These are phyloP conservation scores for Rhopalosiphum nymphaeae DNA, from an alignment of 2,888 invertebrate species.

Conservation along the genomic window DNA sequence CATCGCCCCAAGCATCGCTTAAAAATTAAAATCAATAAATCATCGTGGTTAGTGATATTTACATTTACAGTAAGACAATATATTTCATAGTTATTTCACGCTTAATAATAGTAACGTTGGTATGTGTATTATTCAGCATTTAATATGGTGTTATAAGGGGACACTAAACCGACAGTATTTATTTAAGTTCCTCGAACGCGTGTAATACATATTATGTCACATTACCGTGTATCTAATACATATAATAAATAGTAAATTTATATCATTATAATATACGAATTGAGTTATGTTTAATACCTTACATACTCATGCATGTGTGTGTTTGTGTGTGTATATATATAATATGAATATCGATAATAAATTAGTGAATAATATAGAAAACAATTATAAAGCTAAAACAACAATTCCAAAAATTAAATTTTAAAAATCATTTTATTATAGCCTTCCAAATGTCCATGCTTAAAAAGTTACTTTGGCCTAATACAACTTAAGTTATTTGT, in stretches of 20 bases:
- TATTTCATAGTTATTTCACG: not conserved
- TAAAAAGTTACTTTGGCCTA: not conserved
- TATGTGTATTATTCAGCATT: not conserved
- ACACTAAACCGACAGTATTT: not conserved
- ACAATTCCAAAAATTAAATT: not conserved
- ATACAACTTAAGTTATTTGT: not conserved
- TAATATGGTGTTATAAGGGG: not conserved
- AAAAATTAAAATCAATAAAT: not conserved
- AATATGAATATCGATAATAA: not conserved
- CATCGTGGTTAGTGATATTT: not conserved
- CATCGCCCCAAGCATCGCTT: not conserved
- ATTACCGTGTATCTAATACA: not conserved
- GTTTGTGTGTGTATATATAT: not conserved
- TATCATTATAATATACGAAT: not conserved
- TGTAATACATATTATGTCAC: not conserved
- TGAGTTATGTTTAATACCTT: not conserved
- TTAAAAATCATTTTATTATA: not conserved
- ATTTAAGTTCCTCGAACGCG: not conserved
- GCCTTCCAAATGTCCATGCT: not conserved
- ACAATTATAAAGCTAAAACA: not conserved
- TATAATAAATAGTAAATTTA: not conserved
- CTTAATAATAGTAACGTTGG: not conserved
- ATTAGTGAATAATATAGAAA: not conserved
- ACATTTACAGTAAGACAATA: not conserved
- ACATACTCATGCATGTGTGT: not conserved